Evolutionary conservation across 2,797 vertebrate species (phyloP), one percentile per base, ranked within the genome.

Genomic region (Ambastaia sidthimunki): DNA sequence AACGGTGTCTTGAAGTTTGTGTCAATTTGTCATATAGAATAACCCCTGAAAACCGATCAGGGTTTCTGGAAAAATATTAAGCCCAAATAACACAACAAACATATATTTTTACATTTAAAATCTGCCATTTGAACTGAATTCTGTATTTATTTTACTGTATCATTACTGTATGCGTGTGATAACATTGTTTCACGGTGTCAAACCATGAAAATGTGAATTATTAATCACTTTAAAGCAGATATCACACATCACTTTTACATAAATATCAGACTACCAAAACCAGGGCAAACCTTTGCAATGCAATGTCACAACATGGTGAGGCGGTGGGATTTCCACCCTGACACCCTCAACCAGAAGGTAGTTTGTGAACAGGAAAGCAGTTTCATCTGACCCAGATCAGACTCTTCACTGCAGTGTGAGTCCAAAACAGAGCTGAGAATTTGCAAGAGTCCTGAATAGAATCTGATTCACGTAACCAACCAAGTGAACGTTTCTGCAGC

Each of bases 351-450:
- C 12, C 65, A 31, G 59, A 60, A 18, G 57, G 9, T 13, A 28
- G 41, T 44, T 37, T 57, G 19, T n/a, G 3, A 77, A 69, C 75
- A 69, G 75, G 65, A 77, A 68, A 48, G 23, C 63, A 19, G 7
- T 1, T 11, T 21, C 12, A 31, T 44, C 52, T 76, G 65, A 48
- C 65, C 74, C 74, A 68, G 62, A 67, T 76, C 34, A 63, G 44
- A 23, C 47, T 28, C 28, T 16, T 13, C 5, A 7, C 34, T 13
- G 50, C 21, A n/a, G 18, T 52, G 50, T 18, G 3, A 37, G n/a
- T 19, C n/a, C 18, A 10, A 55, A 55, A 9, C 13, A 31, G 15
- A 62, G 12, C 5, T 3, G 12, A 60, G 11, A 23, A 9, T 18
- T 54, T n/a, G 6, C 50, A 18, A 15, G 16, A 4, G 16, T 1